Evolutionary conservation across 2,797 vertebrate species (phyloP).

Genomic region (Tinamus major): DNA sequence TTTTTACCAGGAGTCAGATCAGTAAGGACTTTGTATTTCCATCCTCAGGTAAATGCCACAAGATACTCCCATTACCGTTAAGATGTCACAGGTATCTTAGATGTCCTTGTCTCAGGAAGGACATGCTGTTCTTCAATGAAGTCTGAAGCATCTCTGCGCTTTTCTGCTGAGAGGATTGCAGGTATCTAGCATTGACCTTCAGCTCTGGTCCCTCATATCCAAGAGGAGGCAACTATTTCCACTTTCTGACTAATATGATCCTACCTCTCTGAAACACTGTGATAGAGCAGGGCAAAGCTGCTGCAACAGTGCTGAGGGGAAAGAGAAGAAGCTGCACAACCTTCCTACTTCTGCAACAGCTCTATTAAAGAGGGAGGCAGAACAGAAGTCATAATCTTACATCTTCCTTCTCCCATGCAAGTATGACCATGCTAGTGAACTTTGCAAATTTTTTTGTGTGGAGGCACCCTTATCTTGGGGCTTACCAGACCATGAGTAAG

Average conservation of each 20-base stretch:
- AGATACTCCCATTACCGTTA: background rate
- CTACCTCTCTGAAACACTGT: background rate
- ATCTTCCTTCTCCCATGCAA: background rate
- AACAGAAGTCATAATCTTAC: accelerated
- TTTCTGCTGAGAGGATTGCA: background rate
- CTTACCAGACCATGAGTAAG: background rate
- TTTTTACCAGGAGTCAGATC: background rate
- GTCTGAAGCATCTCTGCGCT: accelerated
- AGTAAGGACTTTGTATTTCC: background rate
- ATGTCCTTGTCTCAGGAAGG: background rate
- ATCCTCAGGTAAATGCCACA: background rate
- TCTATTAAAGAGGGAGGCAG: background rate
- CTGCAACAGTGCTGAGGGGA: accelerated
- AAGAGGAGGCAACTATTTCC: background rate
- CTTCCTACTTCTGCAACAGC: accelerated
- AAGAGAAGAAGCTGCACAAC: accelerated
- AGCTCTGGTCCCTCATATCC: background rate
- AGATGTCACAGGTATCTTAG: background rate
- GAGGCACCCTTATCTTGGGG: background rate
- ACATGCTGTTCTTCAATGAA: background rate
- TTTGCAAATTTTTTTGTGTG: background rate
- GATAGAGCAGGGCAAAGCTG: background rate
- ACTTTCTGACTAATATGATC: background rate
- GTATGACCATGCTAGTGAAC: background rate
- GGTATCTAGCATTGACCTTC: background rate